Base-by-base conservation (phyloP, 2,888 invertebrate species). In the Drosophila picticornis region DNA sequence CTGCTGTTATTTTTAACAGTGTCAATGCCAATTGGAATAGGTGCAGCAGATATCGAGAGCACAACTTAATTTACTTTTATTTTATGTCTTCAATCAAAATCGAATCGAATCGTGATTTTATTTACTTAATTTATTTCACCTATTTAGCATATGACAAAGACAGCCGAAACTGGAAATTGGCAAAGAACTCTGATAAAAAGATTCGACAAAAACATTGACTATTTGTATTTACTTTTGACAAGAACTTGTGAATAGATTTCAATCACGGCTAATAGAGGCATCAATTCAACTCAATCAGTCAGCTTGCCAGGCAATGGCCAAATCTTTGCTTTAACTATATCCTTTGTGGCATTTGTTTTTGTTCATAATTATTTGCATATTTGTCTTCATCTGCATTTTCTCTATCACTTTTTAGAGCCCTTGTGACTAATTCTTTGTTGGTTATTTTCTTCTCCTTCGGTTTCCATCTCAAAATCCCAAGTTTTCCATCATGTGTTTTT, bases 21-120 rank as follows among this genome's bases (percentile, higher is more conserved):
- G n/a, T 31, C 51, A 62, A 72, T 51, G 16, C 55, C 27, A 72
- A 71, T 72, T 72, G 46, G 25, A 36, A 27, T 22, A 27, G 4
- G 11, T 40, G 27, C 27, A 10, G 1, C 27, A n/a, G 10, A 19
- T 22, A 25, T 61, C 31, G 22, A 36, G 9, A 56, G 31, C 31
- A 56, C 5, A 13, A 32, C 19, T 27, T 57, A 1, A 43, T 25
- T 46, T 2, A 31, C 10, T 32, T 32, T 16, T 16, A 2, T 29
- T n/a, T 38, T 16, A 16, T 22, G 4, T 13, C 16, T 16, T 53
- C 3, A 32, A 19, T 55, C 27, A 27, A 38, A 7, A 11, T n/a
- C 25, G 22, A 22, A 55, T 25, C 16, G n/a, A 22, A 36, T 16
- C 9, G n/a, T 25, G 22, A 40, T 57, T 43, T 43, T 43, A 19